Evolutionary conservation across 2,113 vertebrate species (phyloP).

Genomic region (Vulpes ferrilata): DNA sequence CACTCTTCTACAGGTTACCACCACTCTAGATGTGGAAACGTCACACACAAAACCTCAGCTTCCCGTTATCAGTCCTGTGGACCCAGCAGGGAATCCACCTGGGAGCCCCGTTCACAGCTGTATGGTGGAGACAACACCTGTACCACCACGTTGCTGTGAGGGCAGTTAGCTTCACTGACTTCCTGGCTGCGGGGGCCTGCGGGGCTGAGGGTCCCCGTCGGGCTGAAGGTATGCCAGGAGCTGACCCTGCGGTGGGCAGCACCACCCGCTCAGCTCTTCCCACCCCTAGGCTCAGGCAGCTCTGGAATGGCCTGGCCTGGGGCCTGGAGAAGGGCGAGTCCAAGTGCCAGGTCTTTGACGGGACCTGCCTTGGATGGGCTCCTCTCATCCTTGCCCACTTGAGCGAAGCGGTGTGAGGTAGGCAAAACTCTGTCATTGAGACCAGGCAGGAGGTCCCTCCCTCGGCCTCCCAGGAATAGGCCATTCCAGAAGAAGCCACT

Average conservation of each 20-base stretch:
- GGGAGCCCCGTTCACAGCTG: neutral
- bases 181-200: neutral
- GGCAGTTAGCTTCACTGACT: neutral
- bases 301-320: fast-evolving
- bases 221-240: too few relatives aligned
- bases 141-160: neutral
- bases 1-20: neutral
- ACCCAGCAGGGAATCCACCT: neutral
- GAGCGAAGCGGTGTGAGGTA: neutral
- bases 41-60: neutral
- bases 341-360: neutral
- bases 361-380: neutral
- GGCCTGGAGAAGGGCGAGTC: neutral
- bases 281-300: neutral
- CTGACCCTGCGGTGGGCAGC: too few relatives aligned
- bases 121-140: neutral
- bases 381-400: neutral
- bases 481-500: neutral
- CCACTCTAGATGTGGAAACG: neutral
- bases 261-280: neutral
- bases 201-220: neutral
- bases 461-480: neutral
- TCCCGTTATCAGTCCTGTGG: neutral
- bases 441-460: neutral
- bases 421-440: neutral